Conservation (phyloP, 2,113 vertebrate genomes). For the Lathamus discolor region DNA sequence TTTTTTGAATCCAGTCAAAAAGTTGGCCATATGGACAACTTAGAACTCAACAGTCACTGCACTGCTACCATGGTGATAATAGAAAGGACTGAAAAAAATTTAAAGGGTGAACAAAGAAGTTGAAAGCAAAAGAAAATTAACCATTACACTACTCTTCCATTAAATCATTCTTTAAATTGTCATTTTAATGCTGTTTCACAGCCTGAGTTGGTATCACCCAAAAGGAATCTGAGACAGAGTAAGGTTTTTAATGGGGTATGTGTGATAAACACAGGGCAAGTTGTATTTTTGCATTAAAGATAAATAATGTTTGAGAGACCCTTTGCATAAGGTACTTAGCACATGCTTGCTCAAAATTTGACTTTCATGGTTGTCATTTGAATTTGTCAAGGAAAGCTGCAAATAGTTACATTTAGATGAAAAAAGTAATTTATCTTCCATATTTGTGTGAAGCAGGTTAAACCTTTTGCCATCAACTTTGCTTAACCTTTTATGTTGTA, state of each 20-base stretch:
- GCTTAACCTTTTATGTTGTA: neutral
- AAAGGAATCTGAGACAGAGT: neutral
- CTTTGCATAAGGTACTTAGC: neutral
- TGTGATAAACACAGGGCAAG: neutral
- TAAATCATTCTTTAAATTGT: neutral
- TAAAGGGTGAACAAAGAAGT: neutral
- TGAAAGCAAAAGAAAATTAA: neutral
- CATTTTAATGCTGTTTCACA: neutral
- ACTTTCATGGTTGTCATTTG: conserved; percentile 37
- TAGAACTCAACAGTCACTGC: neutral
- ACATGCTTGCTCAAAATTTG: conserved; percentile 12
- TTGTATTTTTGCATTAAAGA: neutral
- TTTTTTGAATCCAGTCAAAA: neutral
- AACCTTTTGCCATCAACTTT: neutral
- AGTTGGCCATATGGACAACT: neutral
- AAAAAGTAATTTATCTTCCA: neutral
- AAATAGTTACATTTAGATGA: neutral
- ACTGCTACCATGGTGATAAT: neutral
- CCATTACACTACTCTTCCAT: neutral
- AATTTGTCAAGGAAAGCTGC: conserved; percentile 21
- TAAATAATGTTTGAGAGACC: neutral
- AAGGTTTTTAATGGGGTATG: neutral
- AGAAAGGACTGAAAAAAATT: neutral
- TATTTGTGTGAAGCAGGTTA: neutral
- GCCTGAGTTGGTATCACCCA: neutral